Evolutionary conservation across 2,888 invertebrate species (phyloP).

Genomic region (Hartigia nigra): DNA sequence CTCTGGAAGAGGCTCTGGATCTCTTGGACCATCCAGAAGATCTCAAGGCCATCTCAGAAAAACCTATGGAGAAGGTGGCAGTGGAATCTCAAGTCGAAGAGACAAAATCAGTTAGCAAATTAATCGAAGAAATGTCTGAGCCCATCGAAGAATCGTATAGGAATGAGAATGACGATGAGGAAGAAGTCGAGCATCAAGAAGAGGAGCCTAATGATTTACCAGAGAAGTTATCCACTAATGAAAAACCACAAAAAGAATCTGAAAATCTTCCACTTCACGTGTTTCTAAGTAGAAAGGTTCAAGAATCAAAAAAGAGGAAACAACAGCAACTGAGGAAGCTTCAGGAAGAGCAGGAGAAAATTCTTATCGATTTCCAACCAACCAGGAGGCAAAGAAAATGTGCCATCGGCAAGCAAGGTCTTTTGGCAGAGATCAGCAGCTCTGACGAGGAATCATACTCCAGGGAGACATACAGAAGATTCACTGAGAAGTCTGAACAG

Average conservation of each 20-base stretch:
- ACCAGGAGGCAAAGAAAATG: constrained; percentile 75
- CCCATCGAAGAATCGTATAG: neutral
- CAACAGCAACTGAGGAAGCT: constrained; percentile 54
- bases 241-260: constrained; percentile 55
- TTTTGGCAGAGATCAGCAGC: constrained; percentile 75
- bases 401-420: constrained; percentile 82
- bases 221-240: constrained; percentile 60
- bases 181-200: constrained; percentile 33
- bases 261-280: constrained; percentile 61
- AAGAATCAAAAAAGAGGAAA: constrained; percentile 60
- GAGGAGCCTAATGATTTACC: constrained; percentile 61
- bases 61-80: constrained; percentile 17
- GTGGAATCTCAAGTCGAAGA: constrained; percentile 9
- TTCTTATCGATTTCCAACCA: constrained; percentile 54
- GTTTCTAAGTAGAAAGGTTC: constrained; percentile 58
- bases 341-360: constrained; percentile 48
- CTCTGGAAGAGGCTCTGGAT: constrained; percentile 56
- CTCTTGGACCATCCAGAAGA: constrained; percentile 48
- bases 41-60: constrained; percentile 25
- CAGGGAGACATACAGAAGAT: constrained; percentile 34
- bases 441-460: constrained; percentile 52
- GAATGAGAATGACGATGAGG: constrained; percentile 29
- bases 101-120: constrained; percentile 11
- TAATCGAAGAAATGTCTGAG: constrained; percentile 6
- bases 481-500: constrained; percentile 40